Evolutionary conservation across 2,797 vertebrate genomes (phyloP).

Genomic region (Tachyglossus aculeatus): DNA sequence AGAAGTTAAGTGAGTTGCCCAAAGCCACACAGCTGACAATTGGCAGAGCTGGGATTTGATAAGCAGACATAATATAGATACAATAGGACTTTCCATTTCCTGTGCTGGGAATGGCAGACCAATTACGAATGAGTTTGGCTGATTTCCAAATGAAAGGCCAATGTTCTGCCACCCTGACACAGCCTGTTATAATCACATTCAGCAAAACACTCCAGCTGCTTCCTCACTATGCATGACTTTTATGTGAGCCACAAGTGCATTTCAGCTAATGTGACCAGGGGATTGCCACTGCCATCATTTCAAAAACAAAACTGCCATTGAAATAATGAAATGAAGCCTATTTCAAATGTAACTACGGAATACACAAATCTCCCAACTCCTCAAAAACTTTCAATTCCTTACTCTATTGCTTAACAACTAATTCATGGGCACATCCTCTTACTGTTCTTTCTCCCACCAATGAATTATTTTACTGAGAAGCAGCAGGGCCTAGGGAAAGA

Average conservation of each 20-base stretch:
- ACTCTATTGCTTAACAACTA: no score
- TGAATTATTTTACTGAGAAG: no score
- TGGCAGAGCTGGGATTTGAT: no score
- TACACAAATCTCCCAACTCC: not conserved
- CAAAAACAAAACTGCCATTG: not conserved
- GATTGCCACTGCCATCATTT: not conserved
- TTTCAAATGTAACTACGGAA: not conserved
- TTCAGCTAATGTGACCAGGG: not conserved
- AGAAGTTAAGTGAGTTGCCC: no score
- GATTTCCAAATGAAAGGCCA: constrained; percentile 7
- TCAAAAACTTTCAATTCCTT: no score
- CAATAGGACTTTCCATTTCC: not conserved
- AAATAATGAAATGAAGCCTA: not conserved
- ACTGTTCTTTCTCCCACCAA: no score
- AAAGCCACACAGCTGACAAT: no score
- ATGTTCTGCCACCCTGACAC: not conserved
- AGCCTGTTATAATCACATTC: constrained; percentile 30
- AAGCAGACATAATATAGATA: no score
- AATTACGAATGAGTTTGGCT: constrained; percentile 8
- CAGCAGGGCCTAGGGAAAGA: no score
- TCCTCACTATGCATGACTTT: constrained; percentile 7
- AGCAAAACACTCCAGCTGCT: constrained; percentile 32
- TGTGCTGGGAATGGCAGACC: not conserved
- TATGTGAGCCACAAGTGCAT: not conserved
- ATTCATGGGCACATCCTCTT: no score